phyloP scores from a whole-genome alignment of 30 jellyfish, hydroid and myxozoan genomes.

The Turritopsis rubra region DNA sequence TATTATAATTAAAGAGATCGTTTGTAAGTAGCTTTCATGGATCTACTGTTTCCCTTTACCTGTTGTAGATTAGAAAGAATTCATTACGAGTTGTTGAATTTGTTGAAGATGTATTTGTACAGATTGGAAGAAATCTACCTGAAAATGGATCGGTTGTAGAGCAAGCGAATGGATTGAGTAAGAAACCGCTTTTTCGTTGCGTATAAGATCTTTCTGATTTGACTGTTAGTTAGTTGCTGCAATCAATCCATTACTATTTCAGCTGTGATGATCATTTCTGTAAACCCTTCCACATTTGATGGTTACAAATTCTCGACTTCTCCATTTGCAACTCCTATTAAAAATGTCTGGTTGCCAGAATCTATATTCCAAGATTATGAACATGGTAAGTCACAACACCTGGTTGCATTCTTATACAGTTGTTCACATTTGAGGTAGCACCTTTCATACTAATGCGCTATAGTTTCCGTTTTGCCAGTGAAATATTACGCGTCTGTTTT shows the following conservation, averaged over 20 bases:
- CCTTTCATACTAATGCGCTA: too few relatives aligned
- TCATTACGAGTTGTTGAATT: neutral
- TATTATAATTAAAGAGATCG: too few relatives aligned
- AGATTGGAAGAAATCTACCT: constrained; percentile 12
- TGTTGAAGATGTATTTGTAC: constrained; percentile 5
- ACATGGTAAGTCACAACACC: neutral
- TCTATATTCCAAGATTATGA: neutral
- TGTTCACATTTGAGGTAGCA: too few relatives aligned
- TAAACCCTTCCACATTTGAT: neutral
- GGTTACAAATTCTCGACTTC: neutral
- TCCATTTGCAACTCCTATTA: neutral
- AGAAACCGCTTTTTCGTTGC: neutral
- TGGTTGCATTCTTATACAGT: too few relatives aligned
- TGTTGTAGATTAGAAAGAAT: neutral
- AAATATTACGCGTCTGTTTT: too few relatives aligned
- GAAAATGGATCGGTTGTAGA: neutral
- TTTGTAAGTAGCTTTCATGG: too few relatives aligned
- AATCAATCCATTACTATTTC: neutral
- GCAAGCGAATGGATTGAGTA: neutral
- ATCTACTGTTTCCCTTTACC: too few relatives aligned
- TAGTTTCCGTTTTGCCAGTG: too few relatives aligned
- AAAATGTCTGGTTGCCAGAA: neutral
- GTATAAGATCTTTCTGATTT: neutral
- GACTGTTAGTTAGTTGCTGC: neutral
- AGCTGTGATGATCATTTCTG: constrained; percentile 5